Percentiles rank a stretch among this genome's conserved stretches.
Evolutionary conservation across 2,888 invertebrate genomes (phyloP).

Genomic region (Cryptocheilus praepositus): DNA sequence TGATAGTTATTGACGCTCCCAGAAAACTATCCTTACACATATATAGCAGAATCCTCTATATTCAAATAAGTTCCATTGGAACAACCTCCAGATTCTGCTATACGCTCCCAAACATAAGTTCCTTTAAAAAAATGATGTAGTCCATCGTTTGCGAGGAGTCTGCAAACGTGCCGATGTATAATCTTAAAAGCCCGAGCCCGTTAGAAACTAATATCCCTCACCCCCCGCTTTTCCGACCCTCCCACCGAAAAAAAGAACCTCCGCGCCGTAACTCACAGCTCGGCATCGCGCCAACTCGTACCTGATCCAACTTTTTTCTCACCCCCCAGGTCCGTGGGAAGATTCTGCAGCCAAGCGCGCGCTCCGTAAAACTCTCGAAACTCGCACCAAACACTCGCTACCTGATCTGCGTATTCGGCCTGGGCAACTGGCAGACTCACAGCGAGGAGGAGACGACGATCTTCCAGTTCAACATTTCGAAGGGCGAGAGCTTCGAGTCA

Average conservation of each 20-base stretch:
- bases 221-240: no score
- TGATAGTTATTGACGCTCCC: no score
- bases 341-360: slow-evolving; percentile 83
- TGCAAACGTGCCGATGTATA: no score
- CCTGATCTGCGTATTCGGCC: slow-evolving; percentile 90
- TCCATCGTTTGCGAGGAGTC: no score
- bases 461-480: slow-evolving; percentile 62
- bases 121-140: no score
- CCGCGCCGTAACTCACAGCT: not conserved
- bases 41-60: no score
- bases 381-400: slow-evolving; percentile 88
- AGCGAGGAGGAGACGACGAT: slow-evolving; percentile 66
- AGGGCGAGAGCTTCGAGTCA: slow-evolving; percentile 76
- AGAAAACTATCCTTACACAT: no score
- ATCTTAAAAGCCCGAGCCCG: no score
- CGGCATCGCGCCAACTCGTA: not conserved
- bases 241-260: not conserved
- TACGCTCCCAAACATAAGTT: no score
- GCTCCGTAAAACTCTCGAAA: slow-evolving; percentile 85
- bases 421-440: slow-evolving; percentile 83
- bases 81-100: no score
- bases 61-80: no score
- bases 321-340: slow-evolving; percentile 83
- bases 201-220: no score
- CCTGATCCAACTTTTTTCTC: not conserved